Evolutionary conservation across 2,888 invertebrate species (phyloP).

Genomic region (Rhagonycha lutea): DNA sequence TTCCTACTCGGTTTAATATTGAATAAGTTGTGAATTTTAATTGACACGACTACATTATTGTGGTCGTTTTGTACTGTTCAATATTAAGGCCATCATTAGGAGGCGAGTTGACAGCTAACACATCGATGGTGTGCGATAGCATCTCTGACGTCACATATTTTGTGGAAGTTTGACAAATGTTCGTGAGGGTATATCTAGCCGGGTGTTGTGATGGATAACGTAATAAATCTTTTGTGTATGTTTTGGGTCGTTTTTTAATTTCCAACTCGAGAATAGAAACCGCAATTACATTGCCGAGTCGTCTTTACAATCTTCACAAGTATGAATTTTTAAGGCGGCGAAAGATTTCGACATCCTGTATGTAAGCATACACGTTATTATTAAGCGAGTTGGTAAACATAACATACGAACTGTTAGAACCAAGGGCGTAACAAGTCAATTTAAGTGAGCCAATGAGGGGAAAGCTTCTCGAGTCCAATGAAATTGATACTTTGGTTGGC

Average conservation of each 20-base stretch:
- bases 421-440: constrained; percentile 50
- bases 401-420: constrained; percentile 28
- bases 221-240: constrained; percentile 10
- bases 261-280: neutral
- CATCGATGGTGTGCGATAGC: constrained; percentile 29
- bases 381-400: neutral
- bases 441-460: constrained; percentile 46
- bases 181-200: constrained; percentile 3
- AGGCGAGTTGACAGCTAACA: constrained; percentile 33
- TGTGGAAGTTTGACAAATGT: constrained; percentile 19
- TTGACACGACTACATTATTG: constrained; percentile 30
- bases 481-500: constrained; percentile 55
- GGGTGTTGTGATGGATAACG: constrained; percentile 17
- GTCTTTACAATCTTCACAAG: too few species aligned
- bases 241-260: neutral
- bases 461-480: constrained; percentile 50
- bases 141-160: constrained; percentile 21
- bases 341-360: neutral
- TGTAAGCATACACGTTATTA: neutral
- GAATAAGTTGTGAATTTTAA: constrained; percentile 19
- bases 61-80: constrained; percentile 32
- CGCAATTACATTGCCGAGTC: neutral
- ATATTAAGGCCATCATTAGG: constrained; percentile 32
- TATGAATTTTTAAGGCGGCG: neutral
- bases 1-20: constrained; percentile 7